Base-by-base conservation (phyloP, 2,113 vertebrate genomes). In the Physeter macrocephalus region DNA sequence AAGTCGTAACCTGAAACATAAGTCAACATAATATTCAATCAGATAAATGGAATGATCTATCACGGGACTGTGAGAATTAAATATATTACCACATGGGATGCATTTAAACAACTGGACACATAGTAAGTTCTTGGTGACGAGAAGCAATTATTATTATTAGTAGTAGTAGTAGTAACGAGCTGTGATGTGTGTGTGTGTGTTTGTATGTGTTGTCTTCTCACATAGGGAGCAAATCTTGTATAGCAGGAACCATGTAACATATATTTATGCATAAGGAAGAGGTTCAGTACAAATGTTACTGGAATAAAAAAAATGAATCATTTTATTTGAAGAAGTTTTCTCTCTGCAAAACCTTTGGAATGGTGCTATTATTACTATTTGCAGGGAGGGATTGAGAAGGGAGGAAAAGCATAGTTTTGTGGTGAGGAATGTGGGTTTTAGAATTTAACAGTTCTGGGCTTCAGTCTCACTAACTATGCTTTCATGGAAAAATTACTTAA, bases 1-100 rank as follows among this genome's bases (percentile, higher is more conserved):
- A 89, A 75, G 71, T 84, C 23, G 88, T 88, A 85, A 88, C 29
- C 41, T 94, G 85, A 95, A 95, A 52, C 36, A 49, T 29, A 81
- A 94, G 4, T 10, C 91, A 88, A 77, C 18, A 54, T 62, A 54
- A 82, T 61, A 90, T 95, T 54, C 8, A 81, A 39, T 92, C n/a
- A 20, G 52, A 57, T 81, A 82, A 91, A 75, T 78, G 62, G 18
- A 90, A 83, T 69, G 9, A 72, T 59, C 4, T 93, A 12, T 66
- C 13, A n/a, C 1, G 54, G 61, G 46, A 64, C 31, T 86, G 25
- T 92, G 41, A 64, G 46, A 36, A 82, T 71, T 84, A 94, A 86
- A 64, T 59, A 49, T 62, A 21, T 69, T 84, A 71, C 39, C 31
- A 77, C 5, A 77, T 18, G 39, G 46, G 10, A 75, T 36, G 5